Evolutionary conservation across 2,797 vertebrate genomes (phyloP).

Genomic region (Anisognathus igniventris): DNA sequence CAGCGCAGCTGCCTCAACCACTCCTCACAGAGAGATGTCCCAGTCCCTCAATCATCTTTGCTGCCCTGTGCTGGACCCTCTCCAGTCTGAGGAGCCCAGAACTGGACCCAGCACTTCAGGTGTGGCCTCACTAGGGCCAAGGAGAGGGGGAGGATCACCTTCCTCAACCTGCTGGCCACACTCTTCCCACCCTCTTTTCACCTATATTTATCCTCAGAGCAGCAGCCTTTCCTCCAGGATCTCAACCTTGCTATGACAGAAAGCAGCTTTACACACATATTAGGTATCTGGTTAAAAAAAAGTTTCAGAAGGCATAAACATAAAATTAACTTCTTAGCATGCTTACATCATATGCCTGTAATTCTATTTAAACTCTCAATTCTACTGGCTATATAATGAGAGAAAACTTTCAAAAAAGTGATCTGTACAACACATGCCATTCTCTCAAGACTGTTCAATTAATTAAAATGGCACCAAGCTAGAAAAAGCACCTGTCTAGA

Average conservation of each 20-base stretch:
- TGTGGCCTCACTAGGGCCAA: background rate
- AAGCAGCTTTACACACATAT: background rate
- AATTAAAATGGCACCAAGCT: background rate
- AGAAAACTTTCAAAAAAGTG: background rate
- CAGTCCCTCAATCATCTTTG: background rate
- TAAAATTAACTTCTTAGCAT: background rate
- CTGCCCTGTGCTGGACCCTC: background rate
- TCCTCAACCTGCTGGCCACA: background rate
- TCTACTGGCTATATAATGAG: background rate
- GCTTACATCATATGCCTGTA: background rate
- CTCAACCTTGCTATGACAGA: background rate
- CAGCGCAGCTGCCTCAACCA: background rate
- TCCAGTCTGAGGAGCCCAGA: background rate
- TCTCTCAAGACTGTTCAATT: background rate
- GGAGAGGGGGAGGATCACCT: fast-evolving
- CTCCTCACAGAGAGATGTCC: background rate
- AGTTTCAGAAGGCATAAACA: background rate
- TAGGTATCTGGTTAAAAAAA: background rate
- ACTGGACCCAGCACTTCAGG: background rate
- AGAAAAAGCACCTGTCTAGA: background rate
- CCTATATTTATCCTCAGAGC: background rate
- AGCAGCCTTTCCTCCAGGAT: background rate
- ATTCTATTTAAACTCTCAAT: background rate
- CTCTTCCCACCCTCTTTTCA: background rate
- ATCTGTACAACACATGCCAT: fast-evolving